Percentiles rank a stretch among this genome's conserved stretches.
These are phyloP conservation scores for Ctenochaetus hawaiiensis DNA, from an alignment of 2,797 vertebrate species.

Conservation along the genomic window DNA sequence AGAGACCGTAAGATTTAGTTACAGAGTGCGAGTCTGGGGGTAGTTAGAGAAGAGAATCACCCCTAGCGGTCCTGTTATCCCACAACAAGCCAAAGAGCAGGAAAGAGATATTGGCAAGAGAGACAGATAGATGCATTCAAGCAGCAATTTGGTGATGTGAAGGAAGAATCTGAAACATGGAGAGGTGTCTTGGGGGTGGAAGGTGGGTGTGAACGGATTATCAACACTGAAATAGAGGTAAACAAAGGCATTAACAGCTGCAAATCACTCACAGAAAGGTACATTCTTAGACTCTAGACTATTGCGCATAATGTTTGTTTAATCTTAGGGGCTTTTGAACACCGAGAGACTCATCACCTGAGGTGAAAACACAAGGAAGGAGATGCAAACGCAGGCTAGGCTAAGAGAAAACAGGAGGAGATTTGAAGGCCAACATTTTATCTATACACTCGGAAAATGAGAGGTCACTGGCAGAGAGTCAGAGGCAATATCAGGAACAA, in stretches of 20 bases:
- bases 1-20: constrained; percentile 58
- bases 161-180: constrained; percentile 62
- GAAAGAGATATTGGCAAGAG: constrained; percentile 64
- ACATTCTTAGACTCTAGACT: constrained; percentile 20
- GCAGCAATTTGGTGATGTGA: constrained; percentile 71
- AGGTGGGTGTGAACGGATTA: constrained; percentile 73
- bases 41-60: constrained; percentile 94
- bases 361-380: constrained; percentile 37
- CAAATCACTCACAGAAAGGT: constrained; percentile 56
- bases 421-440: constrained; percentile 43
- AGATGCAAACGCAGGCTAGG: not conserved
- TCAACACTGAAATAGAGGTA: constrained; percentile 71
- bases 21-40: constrained; percentile 89
- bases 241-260: constrained; percentile 75
- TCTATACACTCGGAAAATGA: constrained; percentile 38
- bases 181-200: constrained; percentile 65
- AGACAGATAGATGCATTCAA: constrained; percentile 68
- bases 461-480: constrained; percentile 48
- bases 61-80: constrained; percentile 91
- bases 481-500: constrained; percentile 37
- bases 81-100: constrained; percentile 88
- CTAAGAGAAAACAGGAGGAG: constrained; percentile 25
- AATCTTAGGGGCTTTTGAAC: constrained; percentile 46
- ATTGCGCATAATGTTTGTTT: constrained; percentile 32
- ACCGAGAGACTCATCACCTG: constrained; percentile 28